Conservation (phyloP, 2,888 invertebrate species). For the Cosmia trapezina region DNA sequence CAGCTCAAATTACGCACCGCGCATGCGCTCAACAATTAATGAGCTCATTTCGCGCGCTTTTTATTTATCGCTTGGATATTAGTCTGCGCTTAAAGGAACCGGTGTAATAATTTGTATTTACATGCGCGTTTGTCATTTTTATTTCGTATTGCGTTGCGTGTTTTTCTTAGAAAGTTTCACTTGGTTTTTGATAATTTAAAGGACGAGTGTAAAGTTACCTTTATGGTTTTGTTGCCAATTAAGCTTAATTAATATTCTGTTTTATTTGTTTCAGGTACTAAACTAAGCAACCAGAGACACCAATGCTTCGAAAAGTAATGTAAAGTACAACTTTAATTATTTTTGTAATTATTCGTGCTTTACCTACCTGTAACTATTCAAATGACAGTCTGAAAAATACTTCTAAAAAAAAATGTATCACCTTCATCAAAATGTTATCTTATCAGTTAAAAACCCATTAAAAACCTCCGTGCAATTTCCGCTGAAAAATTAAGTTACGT, state of each 20-base stretch:
- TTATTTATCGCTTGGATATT: slow-evolving; percentile 83
- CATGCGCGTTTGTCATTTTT: slow-evolving; percentile 72
- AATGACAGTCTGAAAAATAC: not conserved
- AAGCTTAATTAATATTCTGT: slow-evolving; percentile 11
- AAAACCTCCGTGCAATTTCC: slow-evolving; percentile 42
- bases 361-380: not conserved
- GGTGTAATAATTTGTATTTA: slow-evolving; percentile 65
- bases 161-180: slow-evolving; percentile 55
- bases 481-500: slow-evolving; percentile 40
- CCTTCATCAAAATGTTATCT: slow-evolving; percentile 17
- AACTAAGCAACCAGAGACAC: not conserved
- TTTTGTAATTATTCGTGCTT: not conserved
- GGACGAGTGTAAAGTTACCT: slow-evolving; percentile 8
- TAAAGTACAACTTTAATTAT: slow-evolving; percentile 2
- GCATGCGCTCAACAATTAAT: slow-evolving; percentile 80
- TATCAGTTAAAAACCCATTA: slow-evolving; percentile 17
- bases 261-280: slow-evolving; percentile 59
- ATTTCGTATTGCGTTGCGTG: slow-evolving; percentile 65
- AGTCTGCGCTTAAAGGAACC: slow-evolving; percentile 73
- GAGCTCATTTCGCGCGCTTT: slow-evolving; percentile 85
- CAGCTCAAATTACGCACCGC: slow-evolving; percentile 82
- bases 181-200: slow-evolving; percentile 26
- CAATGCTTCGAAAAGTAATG: not conserved
- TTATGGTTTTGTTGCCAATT: slow-evolving; percentile 12
- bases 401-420: not conserved